Evolutionary conservation across 2,797 vertebrate genomes (phyloP), one percentile per base, ranked within the genome.

Genomic region (Eupleurogrammus muticus): DNA sequence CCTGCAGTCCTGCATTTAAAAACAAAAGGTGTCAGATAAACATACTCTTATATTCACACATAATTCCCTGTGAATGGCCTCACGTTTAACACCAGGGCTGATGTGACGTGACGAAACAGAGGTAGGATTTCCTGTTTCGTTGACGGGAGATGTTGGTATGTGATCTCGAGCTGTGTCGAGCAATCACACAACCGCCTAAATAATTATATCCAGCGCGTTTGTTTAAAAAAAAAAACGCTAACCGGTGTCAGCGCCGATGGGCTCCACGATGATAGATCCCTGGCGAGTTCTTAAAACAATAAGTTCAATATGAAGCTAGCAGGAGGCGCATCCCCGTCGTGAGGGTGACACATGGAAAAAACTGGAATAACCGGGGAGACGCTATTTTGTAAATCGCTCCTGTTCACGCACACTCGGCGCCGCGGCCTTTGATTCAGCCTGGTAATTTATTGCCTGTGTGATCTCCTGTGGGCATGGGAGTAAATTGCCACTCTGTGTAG

Each of bases 391-490:
- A 85, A 80, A 72, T 68, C 35, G 63, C 89, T 86, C 77, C 79
- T 72, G 73, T 75, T 84, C 73, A 56, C 75, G 78, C 56, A 79
- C 59, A 76, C 58, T 70, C 21, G 65, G 46, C 76, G 56, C 65
- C 38, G 11, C 40, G 50, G 62, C 42, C 68, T 75, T 73, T 76
- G 67, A 84, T 78, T 85, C 53, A 76, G 54, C n/a, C 52, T 54
- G 81, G 73, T 79, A 77, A 83, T 84, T 83, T 85, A 80, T 76
- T 11, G 36, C 70, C 54, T 38, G 40, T 66, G 35, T 61, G 72
- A 81, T 80, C 75, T 86, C 77, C 78, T 88, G 84, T 86, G 87
- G 87, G 81, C 84, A 84, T 24, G 54, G 35, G 24, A 77, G 73
- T 83, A 79, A 90, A 89, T 78, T 81, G 79, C 58, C 56, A 64